Evolutionary conservation across 2,797 vertebrate genomes (phyloP).

Genomic region (Distichodus sexfasciatus): DNA sequence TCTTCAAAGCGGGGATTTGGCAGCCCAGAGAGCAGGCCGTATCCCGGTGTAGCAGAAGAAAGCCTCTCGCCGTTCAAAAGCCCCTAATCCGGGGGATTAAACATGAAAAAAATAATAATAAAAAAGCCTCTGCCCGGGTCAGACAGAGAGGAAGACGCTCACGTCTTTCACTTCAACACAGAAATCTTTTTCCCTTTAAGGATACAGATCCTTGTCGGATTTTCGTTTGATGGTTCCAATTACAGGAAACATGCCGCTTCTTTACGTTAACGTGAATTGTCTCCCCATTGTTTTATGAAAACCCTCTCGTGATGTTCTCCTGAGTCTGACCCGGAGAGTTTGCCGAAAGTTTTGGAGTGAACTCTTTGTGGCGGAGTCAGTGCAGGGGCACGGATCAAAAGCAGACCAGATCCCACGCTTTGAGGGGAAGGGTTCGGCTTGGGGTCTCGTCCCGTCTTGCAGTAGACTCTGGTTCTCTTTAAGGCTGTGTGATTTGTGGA

Average conservation of each 20-base stretch:
- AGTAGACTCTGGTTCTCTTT: too few species aligned
- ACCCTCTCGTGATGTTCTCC: not conserved
- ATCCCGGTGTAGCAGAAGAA: slow-evolving; percentile 56
- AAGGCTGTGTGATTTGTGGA: too few species aligned
- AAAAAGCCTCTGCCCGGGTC: slow-evolving; percentile 50
- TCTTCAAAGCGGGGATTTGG: slow-evolving; percentile 71
- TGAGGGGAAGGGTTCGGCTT: slow-evolving; percentile 10
- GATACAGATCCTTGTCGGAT: too few species aligned
- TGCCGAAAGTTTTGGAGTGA: not conserved
- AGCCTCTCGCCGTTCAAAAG: slow-evolving; percentile 62
- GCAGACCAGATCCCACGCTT: not conserved
- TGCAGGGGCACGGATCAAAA: slow-evolving; percentile 18
- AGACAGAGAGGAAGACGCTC: slow-evolving; percentile 49
- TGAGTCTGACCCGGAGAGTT: not conserved
- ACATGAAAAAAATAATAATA: too few species aligned
- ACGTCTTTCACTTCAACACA: not conserved
- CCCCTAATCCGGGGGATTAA: slow-evolving; percentile 69
- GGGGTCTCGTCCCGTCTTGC: too few species aligned
- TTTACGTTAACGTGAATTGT: not conserved
- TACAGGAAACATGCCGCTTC: too few species aligned
- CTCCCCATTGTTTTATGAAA: too few species aligned
- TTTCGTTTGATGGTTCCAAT: too few species aligned
- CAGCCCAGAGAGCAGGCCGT: slow-evolving; percentile 48
- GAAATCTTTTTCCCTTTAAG: too few species aligned
- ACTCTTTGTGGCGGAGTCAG: not conserved